Conservation (phyloP, 2,888 invertebrate species). For the Charanyca ferruginea region DNA sequence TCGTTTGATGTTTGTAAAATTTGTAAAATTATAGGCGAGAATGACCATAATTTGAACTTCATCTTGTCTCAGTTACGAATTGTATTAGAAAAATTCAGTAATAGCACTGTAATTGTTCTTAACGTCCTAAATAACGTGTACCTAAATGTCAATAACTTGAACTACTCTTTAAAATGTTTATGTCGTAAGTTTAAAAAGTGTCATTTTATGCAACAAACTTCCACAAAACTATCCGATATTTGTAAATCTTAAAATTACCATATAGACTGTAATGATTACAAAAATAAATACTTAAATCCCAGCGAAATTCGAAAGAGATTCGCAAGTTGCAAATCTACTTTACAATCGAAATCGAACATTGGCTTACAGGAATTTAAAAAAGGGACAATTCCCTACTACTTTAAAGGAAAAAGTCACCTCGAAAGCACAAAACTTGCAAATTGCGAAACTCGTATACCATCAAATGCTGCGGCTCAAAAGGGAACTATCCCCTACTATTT, state of each 20-base stretch:
- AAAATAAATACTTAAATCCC: conserved; percentile 6
- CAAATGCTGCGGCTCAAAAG: not conserved
- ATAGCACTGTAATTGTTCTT: conserved; percentile 14
- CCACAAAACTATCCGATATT: not conserved
- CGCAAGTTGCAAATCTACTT: conserved; percentile 9
- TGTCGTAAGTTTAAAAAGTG: conserved; percentile 21
- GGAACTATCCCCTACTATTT: conserved; percentile 4
- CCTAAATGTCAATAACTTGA: conserved; percentile 12
- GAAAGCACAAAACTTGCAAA: not conserved
- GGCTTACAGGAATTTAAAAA: not conserved
- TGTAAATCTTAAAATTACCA: not conserved
- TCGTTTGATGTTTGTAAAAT: too few species aligned
- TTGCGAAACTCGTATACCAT: too few species aligned
- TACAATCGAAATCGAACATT: not conserved
- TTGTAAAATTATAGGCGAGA: too few species aligned
- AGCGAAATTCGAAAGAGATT: conserved; percentile 1
- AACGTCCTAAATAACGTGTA: conserved; percentile 5
- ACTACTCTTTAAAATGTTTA: conserved; percentile 3
- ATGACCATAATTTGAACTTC: not conserved
- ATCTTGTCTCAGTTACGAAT: conserved; percentile 17
- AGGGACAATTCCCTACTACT: conserved; percentile 21
- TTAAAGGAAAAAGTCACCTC: not conserved
- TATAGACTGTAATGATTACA: conserved; percentile 12
- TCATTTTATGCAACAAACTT: conserved; percentile 5
- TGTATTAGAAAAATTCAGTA: conserved; percentile 2